Conservation (phyloP, 2,797 vertebrate genomes). For the Sandelia bainsii region DNA sequence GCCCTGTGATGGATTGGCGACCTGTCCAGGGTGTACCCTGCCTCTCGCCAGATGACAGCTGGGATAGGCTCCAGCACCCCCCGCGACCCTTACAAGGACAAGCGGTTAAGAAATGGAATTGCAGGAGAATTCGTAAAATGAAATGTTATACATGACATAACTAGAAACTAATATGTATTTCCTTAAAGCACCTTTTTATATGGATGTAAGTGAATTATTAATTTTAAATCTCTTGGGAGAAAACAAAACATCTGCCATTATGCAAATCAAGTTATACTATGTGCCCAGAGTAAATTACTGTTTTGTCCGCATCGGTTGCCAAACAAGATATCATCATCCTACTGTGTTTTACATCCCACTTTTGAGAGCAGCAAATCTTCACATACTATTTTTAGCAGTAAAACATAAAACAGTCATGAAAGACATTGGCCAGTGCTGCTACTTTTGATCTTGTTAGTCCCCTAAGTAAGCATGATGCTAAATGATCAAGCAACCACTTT, state of each 20-base stretch:
- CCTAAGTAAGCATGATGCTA: not conserved
- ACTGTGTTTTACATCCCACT: not conserved
- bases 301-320: not conserved
- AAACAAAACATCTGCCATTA: constrained; percentile 10
- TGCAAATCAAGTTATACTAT: constrained; percentile 9
- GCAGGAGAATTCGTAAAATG: not conserved
- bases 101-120: too few species aligned
- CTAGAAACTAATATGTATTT: not conserved
- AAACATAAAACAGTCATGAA: too few species aligned
- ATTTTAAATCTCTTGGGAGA: constrained; percentile 6
- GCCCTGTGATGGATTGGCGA: too few species aligned
- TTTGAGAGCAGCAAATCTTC: not conserved
- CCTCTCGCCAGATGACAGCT: too few species aligned
- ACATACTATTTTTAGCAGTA: not conserved
- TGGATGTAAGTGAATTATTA: not conserved
- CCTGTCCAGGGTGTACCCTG: too few species aligned
- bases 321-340: constrained; percentile 2
- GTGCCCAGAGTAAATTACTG: constrained; percentile 12
- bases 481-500: too few species aligned
- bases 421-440: not conserved
- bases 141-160: not conserved
- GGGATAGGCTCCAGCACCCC: too few species aligned
- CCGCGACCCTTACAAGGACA: too few species aligned
- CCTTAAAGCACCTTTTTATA: not conserved
- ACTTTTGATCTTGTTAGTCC: too few species aligned